phyloP scores from a whole-genome alignment of 2,888 invertebrate genomes.

The Drosophila engyochracea region DNA sequence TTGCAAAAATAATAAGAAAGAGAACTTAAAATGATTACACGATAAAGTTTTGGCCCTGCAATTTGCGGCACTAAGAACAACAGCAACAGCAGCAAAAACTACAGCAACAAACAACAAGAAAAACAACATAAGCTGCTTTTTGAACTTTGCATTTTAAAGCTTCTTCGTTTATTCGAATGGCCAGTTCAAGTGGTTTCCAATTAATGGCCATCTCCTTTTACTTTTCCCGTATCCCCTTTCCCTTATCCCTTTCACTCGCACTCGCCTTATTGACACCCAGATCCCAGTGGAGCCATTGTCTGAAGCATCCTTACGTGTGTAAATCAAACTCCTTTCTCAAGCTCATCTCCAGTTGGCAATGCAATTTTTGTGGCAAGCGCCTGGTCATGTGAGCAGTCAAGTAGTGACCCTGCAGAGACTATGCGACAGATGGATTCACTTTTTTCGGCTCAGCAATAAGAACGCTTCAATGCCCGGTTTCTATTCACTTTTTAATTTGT shows the following conservation, averaged over 20 bases:
- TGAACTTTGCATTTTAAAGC: constrained; percentile 46
- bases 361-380: constrained; percentile 6
- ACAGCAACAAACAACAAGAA: not conserved
- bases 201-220: constrained; percentile 23
- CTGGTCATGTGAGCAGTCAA: constrained; percentile 3
- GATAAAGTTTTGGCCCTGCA: constrained; percentile 75
- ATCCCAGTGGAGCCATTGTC: constrained; percentile 1
- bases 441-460: not conserved
- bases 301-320: not conserved
- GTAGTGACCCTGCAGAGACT: too few species aligned
- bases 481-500: not conserved
- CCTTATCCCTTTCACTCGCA: too few species aligned
- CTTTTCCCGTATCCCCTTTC: not conserved
- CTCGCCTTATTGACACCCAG: not conserved
- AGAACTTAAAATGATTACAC: constrained; percentile 78
- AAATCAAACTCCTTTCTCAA: constrained; percentile 1
- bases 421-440: constrained; percentile 12
- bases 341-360: constrained; percentile 2
- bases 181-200: constrained; percentile 47
- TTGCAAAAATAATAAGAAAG: constrained; percentile 75
- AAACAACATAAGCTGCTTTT: constrained; percentile 21
- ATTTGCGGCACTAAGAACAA: constrained; percentile 62
- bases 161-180: constrained; percentile 38
- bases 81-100: constrained; percentile 18
- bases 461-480: not conserved